Evolutionary conservation across 1,140 invertebrate species (phyloP).

Genomic region (Grapholita molesta): DNA sequence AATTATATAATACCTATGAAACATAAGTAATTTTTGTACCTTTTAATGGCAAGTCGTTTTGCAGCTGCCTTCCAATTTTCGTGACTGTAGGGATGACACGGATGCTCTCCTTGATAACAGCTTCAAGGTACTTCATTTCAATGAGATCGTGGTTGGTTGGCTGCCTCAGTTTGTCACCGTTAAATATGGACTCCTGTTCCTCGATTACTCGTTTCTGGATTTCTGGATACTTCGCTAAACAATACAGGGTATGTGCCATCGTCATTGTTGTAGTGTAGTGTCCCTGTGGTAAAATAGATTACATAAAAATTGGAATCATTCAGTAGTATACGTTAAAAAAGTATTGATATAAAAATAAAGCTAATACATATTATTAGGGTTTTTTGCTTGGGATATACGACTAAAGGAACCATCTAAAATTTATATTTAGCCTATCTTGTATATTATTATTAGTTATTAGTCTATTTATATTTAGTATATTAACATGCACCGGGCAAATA

Average conservation of each 20-base stretch:
- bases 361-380: no score
- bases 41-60: slow-evolving; percentile 53
- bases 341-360: no score
- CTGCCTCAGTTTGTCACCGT: slow-evolving; percentile 43
- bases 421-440: no score
- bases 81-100: slow-evolving; percentile 79
- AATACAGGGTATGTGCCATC: slow-evolving; percentile 67
- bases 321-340: no score
- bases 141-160: slow-evolving; percentile 74
- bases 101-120: slow-evolving; percentile 78
- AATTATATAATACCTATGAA: background rate
- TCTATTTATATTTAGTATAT: no score
- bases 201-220: slow-evolving; percentile 59
- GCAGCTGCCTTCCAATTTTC: slow-evolving; percentile 70
- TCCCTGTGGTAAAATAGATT: slow-evolving; percentile 79
- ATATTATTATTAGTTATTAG: no score
- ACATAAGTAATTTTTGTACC: slow-evolving; percentile 2
- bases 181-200: slow-evolving; percentile 64
- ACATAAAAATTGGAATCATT: no score
- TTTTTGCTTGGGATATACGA: no score
- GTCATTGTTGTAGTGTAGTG: slow-evolving; percentile 85
- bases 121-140: slow-evolving; percentile 78
- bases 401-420: no score
- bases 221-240: slow-evolving; percentile 62
- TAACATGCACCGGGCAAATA: no score